Conservation (phyloP, 2,888 invertebrate species). For the Cheilosia pagana region DNA sequence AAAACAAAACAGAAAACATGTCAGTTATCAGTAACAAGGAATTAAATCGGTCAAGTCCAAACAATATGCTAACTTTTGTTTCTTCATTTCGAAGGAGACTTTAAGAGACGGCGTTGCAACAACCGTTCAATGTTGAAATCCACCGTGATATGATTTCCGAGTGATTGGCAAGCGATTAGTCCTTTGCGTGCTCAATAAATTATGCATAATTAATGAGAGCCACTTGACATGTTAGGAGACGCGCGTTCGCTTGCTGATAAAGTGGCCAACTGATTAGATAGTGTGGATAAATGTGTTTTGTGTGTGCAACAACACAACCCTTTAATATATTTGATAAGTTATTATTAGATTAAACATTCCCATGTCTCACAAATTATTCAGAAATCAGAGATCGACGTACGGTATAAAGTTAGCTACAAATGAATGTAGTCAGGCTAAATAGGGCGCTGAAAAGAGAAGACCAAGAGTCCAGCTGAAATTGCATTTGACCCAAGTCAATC, state of each 20-base stretch:
- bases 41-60: background rate
- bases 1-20: conserved; percentile 6
- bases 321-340: conserved; percentile 27
- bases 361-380: too few species aligned
- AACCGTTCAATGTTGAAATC: conserved; percentile 31
- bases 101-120: conserved; percentile 15
- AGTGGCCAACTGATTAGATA: conserved; percentile 59
- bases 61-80: conserved; percentile 69
- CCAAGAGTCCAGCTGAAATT: too few species aligned
- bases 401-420: too few species aligned
- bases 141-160: conserved; percentile 52
- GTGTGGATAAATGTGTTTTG: conserved; percentile 26
- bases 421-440: too few species aligned
- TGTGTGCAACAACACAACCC: conserved; percentile 33
- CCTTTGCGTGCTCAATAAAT: conserved; percentile 51
- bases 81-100: conserved; percentile 47
- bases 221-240: conserved; percentile 59
- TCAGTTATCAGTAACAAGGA: background rate
- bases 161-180: conserved; percentile 59
- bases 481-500: too few species aligned
- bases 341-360: conserved; percentile 28
- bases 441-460: too few species aligned
- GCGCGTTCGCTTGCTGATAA: conserved; percentile 49
- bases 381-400: too few species aligned
- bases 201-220: conserved; percentile 72